phyloP scores from a whole-genome alignment of 1,140 invertebrate species.

The Diachasmimorpha longicaudata region DNA sequence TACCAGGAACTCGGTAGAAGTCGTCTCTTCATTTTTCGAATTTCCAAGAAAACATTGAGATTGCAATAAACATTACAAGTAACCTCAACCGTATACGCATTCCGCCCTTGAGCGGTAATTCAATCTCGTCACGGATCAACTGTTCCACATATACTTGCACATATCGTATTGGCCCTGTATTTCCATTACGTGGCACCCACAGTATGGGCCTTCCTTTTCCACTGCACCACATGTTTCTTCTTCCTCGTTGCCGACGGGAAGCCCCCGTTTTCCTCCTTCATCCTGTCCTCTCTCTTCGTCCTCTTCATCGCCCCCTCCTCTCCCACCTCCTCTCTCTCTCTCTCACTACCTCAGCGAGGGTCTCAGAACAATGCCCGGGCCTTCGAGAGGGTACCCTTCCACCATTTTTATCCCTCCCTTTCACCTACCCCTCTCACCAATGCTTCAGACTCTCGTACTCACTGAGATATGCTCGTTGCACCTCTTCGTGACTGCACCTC shows the following conservation, averaged over 20 bases:
- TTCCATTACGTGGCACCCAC: conserved; percentile 10
- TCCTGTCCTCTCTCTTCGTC: background rate
- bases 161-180: conserved; percentile 5
- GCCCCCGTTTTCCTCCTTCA: background rate
- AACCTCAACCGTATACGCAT: conserved; percentile 5
- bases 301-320: background rate
- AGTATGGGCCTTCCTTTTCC: background rate
- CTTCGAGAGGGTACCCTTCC: background rate
- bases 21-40: background rate
- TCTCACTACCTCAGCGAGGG: background rate
- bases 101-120: conserved; percentile 22
- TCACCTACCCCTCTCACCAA: background rate
- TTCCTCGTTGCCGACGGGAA: background rate
- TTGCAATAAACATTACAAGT: background rate
- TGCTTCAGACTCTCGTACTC: background rate
- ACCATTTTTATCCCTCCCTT: background rate
- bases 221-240: background rate
- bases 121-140: conserved; percentile 26
- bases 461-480: conserved; percentile 10
- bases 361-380: background rate
- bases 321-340: no score
- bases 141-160: conserved; percentile 7
- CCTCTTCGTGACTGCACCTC: conserved; percentile 6
- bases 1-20: no score
- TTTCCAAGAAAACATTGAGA: background rate